phyloP scores from a whole-genome alignment of 2,797 vertebrate genomes.

The Mergus octosetaceus region DNA sequence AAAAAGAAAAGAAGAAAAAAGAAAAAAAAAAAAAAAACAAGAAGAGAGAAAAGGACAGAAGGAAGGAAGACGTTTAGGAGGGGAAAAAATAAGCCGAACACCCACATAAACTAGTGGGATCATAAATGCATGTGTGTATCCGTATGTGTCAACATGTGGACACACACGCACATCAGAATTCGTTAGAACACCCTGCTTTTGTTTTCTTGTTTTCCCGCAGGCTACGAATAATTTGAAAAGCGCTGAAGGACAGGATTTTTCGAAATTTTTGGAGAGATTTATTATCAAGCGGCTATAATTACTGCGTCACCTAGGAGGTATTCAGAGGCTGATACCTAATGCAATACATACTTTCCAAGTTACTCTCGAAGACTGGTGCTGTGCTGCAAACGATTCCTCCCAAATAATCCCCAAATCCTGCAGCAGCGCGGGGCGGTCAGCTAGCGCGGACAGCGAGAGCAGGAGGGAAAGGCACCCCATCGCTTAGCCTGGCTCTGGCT shows the following conservation, averaged over 20 bases:
- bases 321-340: background rate
- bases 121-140: constrained; percentile 1
- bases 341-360: background rate
- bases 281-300: constrained; percentile 3
- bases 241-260: constrained; percentile 17
- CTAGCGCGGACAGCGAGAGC: background rate
- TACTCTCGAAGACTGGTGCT: constrained; percentile 5
- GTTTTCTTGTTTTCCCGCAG: constrained; percentile 16
- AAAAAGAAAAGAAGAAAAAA: background rate
- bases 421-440: background rate
- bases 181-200: constrained; percentile 43
- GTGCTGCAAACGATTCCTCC: background rate
- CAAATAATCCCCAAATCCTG: background rate
- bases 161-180: constrained; percentile 1
- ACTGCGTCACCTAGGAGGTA: background rate
- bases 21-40: rapidly evolving
- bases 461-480: background rate
- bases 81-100: background rate
- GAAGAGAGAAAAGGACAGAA: background rate
- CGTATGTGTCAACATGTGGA: constrained; percentile 20
- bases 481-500: background rate
- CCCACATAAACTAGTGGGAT: background rate
- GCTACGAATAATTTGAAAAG: constrained; percentile 36
- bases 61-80: constrained; percentile 16
- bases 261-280: constrained; percentile 13